These are phyloP conservation scores for Baccha elongata DNA, from an alignment of 2,888 invertebrate species.

Conservation along the genomic window DNA sequence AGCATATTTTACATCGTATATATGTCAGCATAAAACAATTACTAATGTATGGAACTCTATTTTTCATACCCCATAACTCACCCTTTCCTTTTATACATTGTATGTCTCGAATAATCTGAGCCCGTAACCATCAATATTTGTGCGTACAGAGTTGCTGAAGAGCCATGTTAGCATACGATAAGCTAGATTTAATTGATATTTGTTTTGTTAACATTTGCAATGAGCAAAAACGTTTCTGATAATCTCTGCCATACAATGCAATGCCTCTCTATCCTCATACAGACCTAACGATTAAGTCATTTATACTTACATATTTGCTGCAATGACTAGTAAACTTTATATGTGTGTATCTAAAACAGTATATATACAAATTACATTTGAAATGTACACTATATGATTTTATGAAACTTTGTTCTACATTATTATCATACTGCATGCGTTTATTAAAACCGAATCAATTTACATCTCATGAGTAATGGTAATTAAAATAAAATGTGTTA, in stretches of 20 bases:
- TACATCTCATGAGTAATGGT: slow-evolving; percentile 21
- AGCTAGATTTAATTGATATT: slow-evolving; percentile 64
- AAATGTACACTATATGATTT: background rate
- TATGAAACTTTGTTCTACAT: slow-evolving; percentile 4
- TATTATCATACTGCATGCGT: slow-evolving; percentile 2
- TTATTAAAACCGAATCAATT: background rate
- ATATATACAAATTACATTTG: slow-evolving; percentile 15
- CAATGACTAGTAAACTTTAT: slow-evolving; percentile 10
- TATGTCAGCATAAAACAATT: slow-evolving; percentile 19
- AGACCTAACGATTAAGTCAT: slow-evolving; percentile 43
- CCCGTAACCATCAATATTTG: slow-evolving; percentile 11
- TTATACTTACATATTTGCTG: slow-evolving; percentile 32
- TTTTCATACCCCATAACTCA: background rate
- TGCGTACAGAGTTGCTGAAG: slow-evolving; percentile 23
- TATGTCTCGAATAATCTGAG: slow-evolving; percentile 22
- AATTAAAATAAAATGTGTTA: background rate
- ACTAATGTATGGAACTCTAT: background rate
- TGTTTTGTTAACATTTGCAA: slow-evolving; percentile 29
- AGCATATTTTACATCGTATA: no score
- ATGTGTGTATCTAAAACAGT: slow-evolving; percentile 2
- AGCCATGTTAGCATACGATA: slow-evolving; percentile 32
- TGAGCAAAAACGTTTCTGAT: slow-evolving; percentile 29
- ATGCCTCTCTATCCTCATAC: slow-evolving; percentile 6
- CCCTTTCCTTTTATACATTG: background rate
- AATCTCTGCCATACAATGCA: slow-evolving; percentile 19